A percentile compares a stretch with the other conserved stretches of the same genome.
phyloP scores from a whole-genome alignment of 2,888 invertebrate genomes.

The Luperina testacea region DNA sequence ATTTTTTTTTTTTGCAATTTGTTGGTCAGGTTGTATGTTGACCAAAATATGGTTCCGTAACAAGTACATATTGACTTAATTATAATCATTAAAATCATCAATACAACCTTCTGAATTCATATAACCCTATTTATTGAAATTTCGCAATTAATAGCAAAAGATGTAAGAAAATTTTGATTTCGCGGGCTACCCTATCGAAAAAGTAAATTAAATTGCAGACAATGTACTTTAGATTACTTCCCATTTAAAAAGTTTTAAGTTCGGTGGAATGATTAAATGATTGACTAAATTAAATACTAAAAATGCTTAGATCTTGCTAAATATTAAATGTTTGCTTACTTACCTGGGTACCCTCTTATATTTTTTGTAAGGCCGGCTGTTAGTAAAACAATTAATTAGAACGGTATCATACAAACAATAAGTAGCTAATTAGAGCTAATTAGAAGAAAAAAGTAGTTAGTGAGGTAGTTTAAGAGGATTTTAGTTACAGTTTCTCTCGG shows the following conservation, averaged over 20 bases:
- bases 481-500: not conserved
- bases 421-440: not conserved
- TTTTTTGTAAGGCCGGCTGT: conserved; percentile 84
- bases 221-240: not conserved
- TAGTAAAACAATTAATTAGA: conserved; percentile 45
- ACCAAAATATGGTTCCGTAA: not conserved
- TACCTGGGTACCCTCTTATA: conserved; percentile 86
- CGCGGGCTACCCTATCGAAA: not conserved
- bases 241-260: not conserved
- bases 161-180: no score
- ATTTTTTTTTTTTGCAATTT: not conserved
- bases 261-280: not conserved
- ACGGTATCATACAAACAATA: conserved; percentile 20
- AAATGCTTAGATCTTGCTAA: not conserved
- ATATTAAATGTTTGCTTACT: conserved; percentile 43
- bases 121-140: no score
- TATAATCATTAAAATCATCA: no score
- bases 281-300: not conserved
- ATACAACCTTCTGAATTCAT: no score
- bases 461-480: not conserved
- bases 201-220: not conserved
- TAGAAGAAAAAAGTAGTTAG: not conserved
- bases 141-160: no score
- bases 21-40: not conserved
- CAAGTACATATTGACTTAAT: not conserved